These are phyloP conservation scores for Agonum fuliginosum DNA, from an alignment of 2,888 invertebrate genomes.

Conservation along the genomic window DNA sequence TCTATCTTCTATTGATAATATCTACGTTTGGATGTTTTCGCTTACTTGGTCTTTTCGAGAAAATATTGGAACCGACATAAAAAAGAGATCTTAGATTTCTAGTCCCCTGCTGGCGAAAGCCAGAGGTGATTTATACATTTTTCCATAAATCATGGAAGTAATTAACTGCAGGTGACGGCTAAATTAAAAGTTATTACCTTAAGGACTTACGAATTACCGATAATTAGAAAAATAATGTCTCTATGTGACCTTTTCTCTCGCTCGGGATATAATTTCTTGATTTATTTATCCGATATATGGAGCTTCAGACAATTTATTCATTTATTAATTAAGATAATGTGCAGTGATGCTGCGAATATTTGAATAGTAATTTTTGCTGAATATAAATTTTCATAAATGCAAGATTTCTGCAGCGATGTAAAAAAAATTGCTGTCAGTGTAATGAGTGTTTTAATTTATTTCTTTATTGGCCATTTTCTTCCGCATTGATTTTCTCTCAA, in stretches of 20 bases:
- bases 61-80: slow-evolving; percentile 18
- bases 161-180: slow-evolving; percentile 17
- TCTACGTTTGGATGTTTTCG: background rate
- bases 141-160: slow-evolving; percentile 29
- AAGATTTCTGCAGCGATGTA: too few species aligned
- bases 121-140: slow-evolving; percentile 28
- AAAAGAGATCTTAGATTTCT: background rate
- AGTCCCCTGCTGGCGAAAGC: slow-evolving; percentile 3
- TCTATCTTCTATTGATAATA: background rate
- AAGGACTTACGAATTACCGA: slow-evolving; percentile 22
- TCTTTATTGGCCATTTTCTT: too few species aligned
- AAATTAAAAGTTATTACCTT: slow-evolving; percentile 34
- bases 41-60: background rate
- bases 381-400: background rate
- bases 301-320: slow-evolving; percentile 11
- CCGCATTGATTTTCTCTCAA: too few species aligned
- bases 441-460: too few species aligned
- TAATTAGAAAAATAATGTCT: slow-evolving; percentile 24
- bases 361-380: slow-evolving; percentile 13
- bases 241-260: background rate
- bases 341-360: background rate
- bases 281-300: slow-evolving; percentile 2
- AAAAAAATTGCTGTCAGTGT: too few species aligned
- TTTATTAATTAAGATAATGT: slow-evolving; percentile 21
- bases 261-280: background rate